Base-by-base conservation (phyloP, 2,113 vertebrate species). In the Abramis brama region DNA sequence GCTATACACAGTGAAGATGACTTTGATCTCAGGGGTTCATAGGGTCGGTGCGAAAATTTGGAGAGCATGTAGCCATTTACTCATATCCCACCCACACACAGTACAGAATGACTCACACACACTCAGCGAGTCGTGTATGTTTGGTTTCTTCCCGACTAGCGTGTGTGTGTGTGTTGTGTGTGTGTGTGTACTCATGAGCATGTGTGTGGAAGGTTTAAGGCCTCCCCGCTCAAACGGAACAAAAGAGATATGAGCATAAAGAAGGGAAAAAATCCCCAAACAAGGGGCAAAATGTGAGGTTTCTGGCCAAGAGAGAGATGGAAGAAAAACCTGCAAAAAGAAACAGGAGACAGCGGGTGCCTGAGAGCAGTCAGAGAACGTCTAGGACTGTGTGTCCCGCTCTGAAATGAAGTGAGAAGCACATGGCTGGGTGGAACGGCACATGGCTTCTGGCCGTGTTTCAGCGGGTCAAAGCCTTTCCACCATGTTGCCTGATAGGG, bases 401-500 rank as follows among this genome's bases (percentile, higher is more conserved):
- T 82, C 79, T 82, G n/a, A 84, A 73, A 74, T 25, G 25, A 79
- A 81, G 77, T 27, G 7, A 52, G 45, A 75, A 30, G 33, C 73
- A 82, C 73, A 74, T 45, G 30, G 27, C 74, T 75, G 66, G 27
- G 75, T 8, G 64, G 64, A 43, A 64, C 33, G n/a, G 79, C 47
- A 43, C 43, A 43, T 43, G 36, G 25, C 27, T 59, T 64, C 79
- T 89, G 81, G 87, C 89, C 85, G 45, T 23, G 30, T 84, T 90
- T 91, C 90, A 52, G 64, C 39, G 71, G 88, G 90, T 82, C 88
- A 86, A 83, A 62, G 78, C 83, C 78, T 80, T 39, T 64, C 76
- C 59, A 83, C 59, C 39, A 78, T 64, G 76, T 89, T 82, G 86
- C 91, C 91, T 88, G 89, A 89, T 78, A 89, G 87, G 81, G 91